Percentiles rank a stretch among this genome's conserved stretches.
These are phyloP conservation scores for Diachasma alloeum DNA, from an alignment of 1,140 invertebrate genomes.

Conservation along the genomic window DNA sequence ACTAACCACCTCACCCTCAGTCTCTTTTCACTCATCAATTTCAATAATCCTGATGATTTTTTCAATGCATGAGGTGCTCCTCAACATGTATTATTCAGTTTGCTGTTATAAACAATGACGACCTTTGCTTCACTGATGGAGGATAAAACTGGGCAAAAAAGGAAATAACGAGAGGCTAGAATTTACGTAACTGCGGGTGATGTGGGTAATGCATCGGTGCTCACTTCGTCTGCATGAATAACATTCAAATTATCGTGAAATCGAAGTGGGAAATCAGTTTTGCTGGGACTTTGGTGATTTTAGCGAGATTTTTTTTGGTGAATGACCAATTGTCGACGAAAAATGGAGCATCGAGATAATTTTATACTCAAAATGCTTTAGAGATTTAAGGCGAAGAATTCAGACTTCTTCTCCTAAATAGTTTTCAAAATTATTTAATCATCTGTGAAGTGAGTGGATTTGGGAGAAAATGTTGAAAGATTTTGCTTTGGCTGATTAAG, in stretches of 20 bases:
- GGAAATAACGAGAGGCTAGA: neutral
- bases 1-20: neutral
- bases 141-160: neutral
- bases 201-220: constrained; percentile 4
- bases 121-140: neutral
- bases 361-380: too few species aligned
- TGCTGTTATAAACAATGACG: neutral
- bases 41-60: neutral
- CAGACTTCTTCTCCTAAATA: too few species aligned
- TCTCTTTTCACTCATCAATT: neutral
- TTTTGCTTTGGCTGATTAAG: too few species aligned
- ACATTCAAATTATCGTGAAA: neutral
- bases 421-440: too few species aligned
- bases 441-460: too few species aligned
- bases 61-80: neutral
- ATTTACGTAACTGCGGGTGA: neutral
- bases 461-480: too few species aligned
- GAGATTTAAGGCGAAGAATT: too few species aligned
- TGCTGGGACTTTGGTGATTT: too few species aligned
- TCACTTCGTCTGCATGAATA: neutral
- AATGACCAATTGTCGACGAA: too few species aligned
- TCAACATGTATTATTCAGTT: neutral
- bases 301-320: too few species aligned
- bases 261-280: neutral
- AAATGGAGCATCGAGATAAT: too few species aligned